Base-by-base conservation (phyloP, 64 coral and sea anemone genomes). In the Astreopora myriophthalma region DNA sequence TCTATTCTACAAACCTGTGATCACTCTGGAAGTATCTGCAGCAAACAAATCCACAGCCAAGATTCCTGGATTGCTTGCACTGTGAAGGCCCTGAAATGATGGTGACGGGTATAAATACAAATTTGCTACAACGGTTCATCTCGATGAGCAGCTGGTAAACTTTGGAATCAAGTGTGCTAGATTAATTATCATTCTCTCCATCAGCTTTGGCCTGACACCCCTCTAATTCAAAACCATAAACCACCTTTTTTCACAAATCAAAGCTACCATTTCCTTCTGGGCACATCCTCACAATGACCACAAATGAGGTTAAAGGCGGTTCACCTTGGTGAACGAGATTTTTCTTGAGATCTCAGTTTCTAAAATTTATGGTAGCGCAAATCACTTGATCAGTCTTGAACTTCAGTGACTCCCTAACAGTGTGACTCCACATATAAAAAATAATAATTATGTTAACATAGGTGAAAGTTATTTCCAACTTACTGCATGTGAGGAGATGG, bases 11-110 rank as follows among this genome's bases (percentile, higher is more conserved):
- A 87, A 85, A 99, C 96, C 96, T 84, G 96, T 99, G 49, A 99
- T 91, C 10, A 99, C 96, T 95, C 92, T 90, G n/a, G 96, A 95
- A 11, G 94, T 95, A 11, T 99, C 91, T 55, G 87, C 80, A 36
- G 85, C 93, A 71, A 95, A 94, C 35, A 99, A 84, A 88, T 99
- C 96, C 72, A 99, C 74, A 7, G 96, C 96, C 49, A 99, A 60
- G 44, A 99, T 99, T 75, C 96, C 96, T 80, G 96, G 96, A 61
- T 91, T 93, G 37, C 96, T 99, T 24, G 96, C 96, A 88, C 96
- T 99, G 94, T 99, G 96, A 62, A 99, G 88, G 24, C 96, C 96
- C 96, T 99, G 40, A 32, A 71, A 84, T 22, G 1, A 83, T 19
- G 4, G 72, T 22, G 6, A 10, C 20, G 55, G 28, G 13, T 13